Evolutionary conservation across 2,797 vertebrate genomes (phyloP).

Genomic region (Sebastolobus alascanus): DNA sequence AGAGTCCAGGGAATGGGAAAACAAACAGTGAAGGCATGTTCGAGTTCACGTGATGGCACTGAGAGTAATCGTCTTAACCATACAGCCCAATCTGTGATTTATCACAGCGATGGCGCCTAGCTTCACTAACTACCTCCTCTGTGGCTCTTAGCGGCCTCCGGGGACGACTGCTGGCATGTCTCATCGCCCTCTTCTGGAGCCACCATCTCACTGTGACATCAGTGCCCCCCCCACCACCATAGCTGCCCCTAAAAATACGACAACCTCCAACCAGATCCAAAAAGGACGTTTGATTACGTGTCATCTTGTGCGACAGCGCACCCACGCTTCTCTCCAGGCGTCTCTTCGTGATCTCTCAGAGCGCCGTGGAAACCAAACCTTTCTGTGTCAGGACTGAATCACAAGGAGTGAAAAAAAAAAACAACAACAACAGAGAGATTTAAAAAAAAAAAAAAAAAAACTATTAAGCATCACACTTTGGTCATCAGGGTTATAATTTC

Average conservation of each 20-base stretch:
- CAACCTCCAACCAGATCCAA: slow-evolving; percentile 52
- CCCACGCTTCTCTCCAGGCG: slow-evolving; percentile 69
- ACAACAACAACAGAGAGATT: slow-evolving; percentile 14
- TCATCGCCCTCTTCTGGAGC: slow-evolving; percentile 40
- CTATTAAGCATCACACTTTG: slow-evolving; percentile 62
- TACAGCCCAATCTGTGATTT: slow-evolving; percentile 60
- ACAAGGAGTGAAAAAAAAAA: slow-evolving; percentile 13
- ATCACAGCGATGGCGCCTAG: slow-evolving; percentile 55
- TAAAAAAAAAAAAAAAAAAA: slow-evolving; percentile 3
- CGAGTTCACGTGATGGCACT: slow-evolving; percentile 48
- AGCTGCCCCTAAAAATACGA: slow-evolving; percentile 44
- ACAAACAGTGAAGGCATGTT: slow-evolving; percentile 52
- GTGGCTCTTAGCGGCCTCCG: slow-evolving; percentile 24
- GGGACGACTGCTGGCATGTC: slow-evolving; percentile 41
- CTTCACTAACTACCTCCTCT: slow-evolving; percentile 55
- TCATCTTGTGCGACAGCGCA: slow-evolving; percentile 62
- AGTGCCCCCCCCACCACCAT: neutral
- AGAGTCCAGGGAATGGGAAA: slow-evolving; percentile 54
- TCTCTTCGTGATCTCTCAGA: slow-evolving; percentile 56
- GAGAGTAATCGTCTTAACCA: slow-evolving; percentile 68
- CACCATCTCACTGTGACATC: slow-evolving; percentile 61
- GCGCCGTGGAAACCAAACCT: slow-evolving; percentile 62
- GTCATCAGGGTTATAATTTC: slow-evolving; percentile 59
- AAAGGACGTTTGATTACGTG: slow-evolving; percentile 50
- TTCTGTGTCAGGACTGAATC: slow-evolving; percentile 62